A percentile compares a stretch with the other conserved stretches of the same genome.
These are phyloP conservation scores for Pao palembangensis DNA, from an alignment of 2,113 vertebrate species.

Conservation along the genomic window DNA sequence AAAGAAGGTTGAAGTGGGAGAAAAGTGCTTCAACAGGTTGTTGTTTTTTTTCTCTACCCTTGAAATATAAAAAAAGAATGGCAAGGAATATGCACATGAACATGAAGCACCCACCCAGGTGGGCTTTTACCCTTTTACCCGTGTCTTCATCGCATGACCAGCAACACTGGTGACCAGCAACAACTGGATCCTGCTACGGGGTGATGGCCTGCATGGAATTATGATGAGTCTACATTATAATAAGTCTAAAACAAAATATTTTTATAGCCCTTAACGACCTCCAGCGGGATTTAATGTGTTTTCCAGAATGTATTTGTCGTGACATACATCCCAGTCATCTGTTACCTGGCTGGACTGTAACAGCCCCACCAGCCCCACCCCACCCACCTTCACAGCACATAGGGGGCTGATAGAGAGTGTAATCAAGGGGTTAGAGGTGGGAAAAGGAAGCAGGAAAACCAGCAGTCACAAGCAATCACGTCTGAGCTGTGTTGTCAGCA, in stretches of 20 bases:
- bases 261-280: too few relatives aligned
- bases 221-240: too few relatives aligned
- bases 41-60: conserved; percentile 9
- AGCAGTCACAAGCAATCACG: neutral
- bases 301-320: neutral
- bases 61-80: conserved; percentile 44
- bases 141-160: conserved; percentile 18
- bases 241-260: too few relatives aligned
- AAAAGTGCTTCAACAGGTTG: neutral
- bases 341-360: conserved; percentile 1
- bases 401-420: conserved; percentile 23
- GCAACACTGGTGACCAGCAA: conserved; percentile 1
- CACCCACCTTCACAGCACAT: neutral
- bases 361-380: neutral
- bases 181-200: conserved; percentile 8
- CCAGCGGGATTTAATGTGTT: too few relatives aligned
- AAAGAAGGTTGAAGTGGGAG: neutral
- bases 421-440: conserved; percentile 9
- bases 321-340: conserved; percentile 25
- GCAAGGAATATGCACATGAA: conserved; percentile 22
- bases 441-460: neutral
- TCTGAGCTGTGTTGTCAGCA: neutral
- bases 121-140: conserved; percentile 38
- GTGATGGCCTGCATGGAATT: too few relatives aligned
- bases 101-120: conserved; percentile 24